Conservation (phyloP, 2,113 vertebrate genomes). For the Psilopsiagon aurifrons region DNA sequence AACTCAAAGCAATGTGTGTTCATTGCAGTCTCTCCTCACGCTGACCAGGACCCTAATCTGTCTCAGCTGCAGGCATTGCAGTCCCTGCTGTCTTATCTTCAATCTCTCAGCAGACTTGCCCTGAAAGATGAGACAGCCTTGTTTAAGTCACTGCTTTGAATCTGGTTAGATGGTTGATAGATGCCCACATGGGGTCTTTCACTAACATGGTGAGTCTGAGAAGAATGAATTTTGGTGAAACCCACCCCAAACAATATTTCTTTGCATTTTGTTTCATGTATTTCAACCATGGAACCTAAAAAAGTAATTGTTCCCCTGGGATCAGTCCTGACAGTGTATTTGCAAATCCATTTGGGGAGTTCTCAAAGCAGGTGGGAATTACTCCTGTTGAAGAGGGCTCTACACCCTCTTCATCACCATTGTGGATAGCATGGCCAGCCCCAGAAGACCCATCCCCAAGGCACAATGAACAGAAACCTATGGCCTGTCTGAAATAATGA, state of each 20-base stretch:
- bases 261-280: neutral
- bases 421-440: rapidly evolving
- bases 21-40: neutral
- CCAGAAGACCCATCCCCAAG: neutral
- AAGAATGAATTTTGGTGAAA: neutral
- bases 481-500: neutral
- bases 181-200: neutral
- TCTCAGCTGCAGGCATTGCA: neutral
- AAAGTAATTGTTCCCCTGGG: neutral
- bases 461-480: neutral
- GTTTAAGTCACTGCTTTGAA: neutral
- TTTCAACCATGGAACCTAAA: neutral
- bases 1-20: neutral
- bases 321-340: neutral
- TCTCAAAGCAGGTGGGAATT: neutral
- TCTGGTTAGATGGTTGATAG: neutral
- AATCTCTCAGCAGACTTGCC: neutral
- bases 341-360: neutral
- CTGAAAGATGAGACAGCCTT: neutral
- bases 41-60: neutral
- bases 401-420: neutral
- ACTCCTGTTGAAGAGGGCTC: neutral
- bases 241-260: neutral
- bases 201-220: neutral
- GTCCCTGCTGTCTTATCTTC: neutral